Percentiles rank a stretch among this genome's conserved stretches.
Evolutionary conservation across 2,113 vertebrate genomes (phyloP).

Genomic region (Probosciger aterrimus): DNA sequence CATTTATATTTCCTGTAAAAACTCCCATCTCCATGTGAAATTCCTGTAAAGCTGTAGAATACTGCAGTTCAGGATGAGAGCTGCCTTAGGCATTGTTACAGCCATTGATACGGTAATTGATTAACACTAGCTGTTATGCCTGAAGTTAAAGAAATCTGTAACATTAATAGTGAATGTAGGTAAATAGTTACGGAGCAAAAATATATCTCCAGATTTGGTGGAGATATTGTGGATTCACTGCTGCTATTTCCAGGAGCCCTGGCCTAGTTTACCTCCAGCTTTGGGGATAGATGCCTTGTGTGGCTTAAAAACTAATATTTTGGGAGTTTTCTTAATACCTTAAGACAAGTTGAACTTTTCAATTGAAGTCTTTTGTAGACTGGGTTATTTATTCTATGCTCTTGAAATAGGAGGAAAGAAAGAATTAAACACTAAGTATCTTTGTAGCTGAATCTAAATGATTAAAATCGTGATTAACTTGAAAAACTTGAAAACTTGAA

Average conservation of each 20-base stretch:
- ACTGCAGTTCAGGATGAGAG: background rate
- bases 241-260: constrained; percentile 36
- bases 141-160: background rate
- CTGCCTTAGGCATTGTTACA: background rate
- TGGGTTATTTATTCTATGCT: background rate
- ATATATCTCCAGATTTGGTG: background rate
- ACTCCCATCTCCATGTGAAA: background rate
- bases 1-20: background rate
- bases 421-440: background rate
- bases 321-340: background rate
- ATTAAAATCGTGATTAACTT: background rate
- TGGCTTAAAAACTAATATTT: background rate
- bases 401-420: background rate
- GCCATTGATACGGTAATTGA: background rate
- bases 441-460: background rate
- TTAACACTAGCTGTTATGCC: background rate
- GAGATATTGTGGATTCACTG: background rate
- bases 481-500: background rate
- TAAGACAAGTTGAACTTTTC: background rate
- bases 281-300: constrained; percentile 4
- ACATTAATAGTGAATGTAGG: background rate
- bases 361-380: background rate
- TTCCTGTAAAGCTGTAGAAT: background rate
- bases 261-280: constrained; percentile 32
- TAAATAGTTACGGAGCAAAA: background rate